A percentile compares a stretch with the other conserved stretches of the same genome.
Conservation (phyloP, 2,888 invertebrate species). For the Eledona agricola region DNA sequence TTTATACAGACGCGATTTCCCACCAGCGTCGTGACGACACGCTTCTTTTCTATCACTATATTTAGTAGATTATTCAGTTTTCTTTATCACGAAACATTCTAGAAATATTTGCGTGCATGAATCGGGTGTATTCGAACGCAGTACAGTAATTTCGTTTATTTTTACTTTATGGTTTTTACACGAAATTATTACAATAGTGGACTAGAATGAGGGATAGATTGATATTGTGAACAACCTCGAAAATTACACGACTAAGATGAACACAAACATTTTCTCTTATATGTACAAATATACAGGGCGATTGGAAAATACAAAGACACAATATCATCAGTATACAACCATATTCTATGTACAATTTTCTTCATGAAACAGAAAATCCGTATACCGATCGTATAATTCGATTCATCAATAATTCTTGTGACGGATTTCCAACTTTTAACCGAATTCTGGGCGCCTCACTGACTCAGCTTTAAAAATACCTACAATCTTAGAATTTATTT, state of each 20-base stretch:
- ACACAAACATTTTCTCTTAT: constrained; percentile 34
- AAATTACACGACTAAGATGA: constrained; percentile 38
- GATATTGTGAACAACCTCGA: constrained; percentile 34
- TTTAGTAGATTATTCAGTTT: constrained; percentile 60
- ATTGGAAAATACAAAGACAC: constrained; percentile 42
- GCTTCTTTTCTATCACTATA: constrained; percentile 49
- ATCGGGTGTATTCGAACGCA: constrained; percentile 9
- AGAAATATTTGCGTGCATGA: constrained; percentile 32
- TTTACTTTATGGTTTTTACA: constrained; percentile 41
- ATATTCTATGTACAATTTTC: constrained; percentile 33
- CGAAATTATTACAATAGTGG: constrained; percentile 53
- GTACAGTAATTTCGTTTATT: constrained; percentile 23
- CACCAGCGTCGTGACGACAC: constrained; percentile 41
- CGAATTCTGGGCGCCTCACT: constrained; percentile 4
- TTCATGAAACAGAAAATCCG: constrained; percentile 42
- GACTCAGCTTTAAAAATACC: constrained; percentile 4
- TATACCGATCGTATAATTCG: constrained; percentile 52
- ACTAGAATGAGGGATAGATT: constrained; percentile 46
- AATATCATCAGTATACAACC: constrained; percentile 39
- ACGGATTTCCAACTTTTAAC: constrained; percentile 43
- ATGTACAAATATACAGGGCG: constrained; percentile 45
- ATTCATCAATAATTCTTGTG: constrained; percentile 42
- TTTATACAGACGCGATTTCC: constrained; percentile 51
- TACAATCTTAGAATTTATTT: neutral
- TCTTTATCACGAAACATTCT: constrained; percentile 43